Evolutionary conservation across 2,888 invertebrate species (phyloP).

Genomic region (Capitulum mitella): DNA sequence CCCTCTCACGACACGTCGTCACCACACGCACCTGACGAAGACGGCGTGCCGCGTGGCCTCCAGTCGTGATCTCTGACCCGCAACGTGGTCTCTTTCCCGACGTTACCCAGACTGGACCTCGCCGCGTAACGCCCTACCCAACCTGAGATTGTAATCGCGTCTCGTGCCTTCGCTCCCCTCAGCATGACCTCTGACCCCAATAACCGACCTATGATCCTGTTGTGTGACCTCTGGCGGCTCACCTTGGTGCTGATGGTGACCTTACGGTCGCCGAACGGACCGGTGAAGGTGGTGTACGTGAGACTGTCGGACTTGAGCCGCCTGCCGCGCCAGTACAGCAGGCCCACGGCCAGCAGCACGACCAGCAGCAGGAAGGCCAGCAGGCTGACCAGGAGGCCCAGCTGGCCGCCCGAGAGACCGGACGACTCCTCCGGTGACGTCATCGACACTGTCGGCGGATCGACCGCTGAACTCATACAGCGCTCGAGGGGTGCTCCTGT

Average conservation of each 20-base stretch:
- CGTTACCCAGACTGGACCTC: too few relatives aligned
- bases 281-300: slow-evolving; percentile 34
- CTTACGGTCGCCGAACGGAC: slow-evolving; percentile 32
- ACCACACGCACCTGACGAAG: too few relatives aligned
- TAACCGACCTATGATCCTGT: too few relatives aligned
- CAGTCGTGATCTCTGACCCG: not conserved
- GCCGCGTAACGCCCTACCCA: not conserved
- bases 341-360: slow-evolving; percentile 43
- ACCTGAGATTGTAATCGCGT: not conserved
- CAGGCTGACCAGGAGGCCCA: slow-evolving; percentile 32
- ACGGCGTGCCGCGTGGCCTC: too few relatives aligned
- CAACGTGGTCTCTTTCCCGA: not conserved
- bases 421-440: not conserved
- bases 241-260: slow-evolving; percentile 35
- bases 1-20: too few relatives aligned
- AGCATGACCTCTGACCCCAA: not conserved
- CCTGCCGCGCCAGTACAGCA: slow-evolving; percentile 39
- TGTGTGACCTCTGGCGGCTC: not conserved
- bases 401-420: slow-evolving; percentile 29
- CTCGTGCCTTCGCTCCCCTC: not conserved
- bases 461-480: too few relatives aligned
- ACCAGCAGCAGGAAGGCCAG: slow-evolving; percentile 44
- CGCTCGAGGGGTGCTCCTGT: too few relatives aligned
- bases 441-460: not conserved
- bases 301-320: slow-evolving; percentile 34